Conservation (phyloP, 2,797 vertebrate species). For the Decapterus maruadsi region DNA sequence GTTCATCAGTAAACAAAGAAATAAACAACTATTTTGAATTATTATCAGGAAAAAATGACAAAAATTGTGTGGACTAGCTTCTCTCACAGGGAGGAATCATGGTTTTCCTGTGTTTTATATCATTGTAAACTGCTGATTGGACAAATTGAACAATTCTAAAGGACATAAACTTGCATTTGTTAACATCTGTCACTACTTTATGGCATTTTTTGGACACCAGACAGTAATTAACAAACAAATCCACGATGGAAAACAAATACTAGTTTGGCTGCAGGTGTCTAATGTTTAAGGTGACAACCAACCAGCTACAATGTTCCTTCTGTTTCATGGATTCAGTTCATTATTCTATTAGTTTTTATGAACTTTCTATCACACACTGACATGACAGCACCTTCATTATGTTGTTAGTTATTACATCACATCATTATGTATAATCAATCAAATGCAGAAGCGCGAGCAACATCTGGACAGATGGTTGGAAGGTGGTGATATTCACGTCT, state of each 20-base stretch:
- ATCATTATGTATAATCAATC: background rate
- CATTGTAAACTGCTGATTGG: background rate
- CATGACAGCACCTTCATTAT: background rate
- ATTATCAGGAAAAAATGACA: background rate
- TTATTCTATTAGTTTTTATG: background rate
- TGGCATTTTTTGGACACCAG: no score
- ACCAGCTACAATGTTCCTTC: background rate
- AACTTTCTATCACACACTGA: background rate
- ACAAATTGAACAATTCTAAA: no score
- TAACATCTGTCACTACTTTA: no score
- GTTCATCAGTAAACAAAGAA: background rate
- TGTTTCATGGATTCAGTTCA: background rate
- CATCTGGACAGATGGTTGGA: background rate
- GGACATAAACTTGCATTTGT: no score
- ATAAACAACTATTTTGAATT: background rate
- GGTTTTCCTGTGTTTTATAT: background rate
- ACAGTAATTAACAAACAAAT: background rate
- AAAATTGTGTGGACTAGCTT: background rate
- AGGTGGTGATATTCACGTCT: conserved; percentile 9
- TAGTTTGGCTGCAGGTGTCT: background rate
- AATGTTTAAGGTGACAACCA: background rate
- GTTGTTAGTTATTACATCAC: background rate
- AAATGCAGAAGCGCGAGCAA: background rate
- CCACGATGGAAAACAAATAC: background rate
- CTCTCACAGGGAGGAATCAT: background rate